These are phyloP conservation scores for Trissoscelio sp. DNA, from an alignment of 2,888 invertebrate species.

Conservation along the genomic window DNA sequence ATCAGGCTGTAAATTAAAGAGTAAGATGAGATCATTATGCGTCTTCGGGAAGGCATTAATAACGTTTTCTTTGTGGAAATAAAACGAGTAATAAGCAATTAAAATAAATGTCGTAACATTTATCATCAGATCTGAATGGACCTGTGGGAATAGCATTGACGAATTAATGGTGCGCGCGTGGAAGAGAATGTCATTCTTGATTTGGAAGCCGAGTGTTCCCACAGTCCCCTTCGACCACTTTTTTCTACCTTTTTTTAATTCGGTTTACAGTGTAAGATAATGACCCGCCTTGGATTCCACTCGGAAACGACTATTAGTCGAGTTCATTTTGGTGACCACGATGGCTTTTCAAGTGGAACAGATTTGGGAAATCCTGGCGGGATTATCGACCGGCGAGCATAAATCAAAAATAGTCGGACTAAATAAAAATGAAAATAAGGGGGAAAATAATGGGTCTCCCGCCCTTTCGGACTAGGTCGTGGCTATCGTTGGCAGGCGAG, in stretches of 20 bases:
- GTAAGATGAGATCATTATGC: constrained; percentile 37
- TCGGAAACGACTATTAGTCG: constrained; percentile 15
- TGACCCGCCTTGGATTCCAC: background rate
- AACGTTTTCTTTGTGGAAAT: constrained; percentile 40
- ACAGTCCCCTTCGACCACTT: constrained; percentile 33
- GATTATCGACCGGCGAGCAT: constrained; percentile 16
- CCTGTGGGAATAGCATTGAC: constrained; percentile 51
- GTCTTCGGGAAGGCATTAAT: constrained; percentile 47
- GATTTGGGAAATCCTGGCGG: constrained; percentile 14
- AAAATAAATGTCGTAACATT: constrained; percentile 56
- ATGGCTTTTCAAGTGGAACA: constrained; percentile 1
- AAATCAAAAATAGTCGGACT: constrained; percentile 51
- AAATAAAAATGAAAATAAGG: constrained; percentile 59
- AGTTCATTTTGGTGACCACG: constrained; percentile 20
- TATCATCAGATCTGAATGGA: constrained; percentile 46
- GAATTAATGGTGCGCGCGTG: constrained; percentile 41
- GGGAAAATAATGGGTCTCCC: constrained; percentile 45
- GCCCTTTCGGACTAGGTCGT: constrained; percentile 58
- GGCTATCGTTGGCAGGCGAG: constrained; percentile 72
- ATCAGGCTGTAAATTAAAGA: constrained; percentile 34
- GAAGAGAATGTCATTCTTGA: constrained; percentile 56
- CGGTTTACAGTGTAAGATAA: constrained; percentile 39
- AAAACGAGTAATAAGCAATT: constrained; percentile 51
- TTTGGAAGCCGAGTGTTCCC: constrained; percentile 51
- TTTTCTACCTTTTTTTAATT: constrained; percentile 10